Conservation (phyloP, 64 coral and sea anemone genomes). For the Montipora sp. region DNA sequence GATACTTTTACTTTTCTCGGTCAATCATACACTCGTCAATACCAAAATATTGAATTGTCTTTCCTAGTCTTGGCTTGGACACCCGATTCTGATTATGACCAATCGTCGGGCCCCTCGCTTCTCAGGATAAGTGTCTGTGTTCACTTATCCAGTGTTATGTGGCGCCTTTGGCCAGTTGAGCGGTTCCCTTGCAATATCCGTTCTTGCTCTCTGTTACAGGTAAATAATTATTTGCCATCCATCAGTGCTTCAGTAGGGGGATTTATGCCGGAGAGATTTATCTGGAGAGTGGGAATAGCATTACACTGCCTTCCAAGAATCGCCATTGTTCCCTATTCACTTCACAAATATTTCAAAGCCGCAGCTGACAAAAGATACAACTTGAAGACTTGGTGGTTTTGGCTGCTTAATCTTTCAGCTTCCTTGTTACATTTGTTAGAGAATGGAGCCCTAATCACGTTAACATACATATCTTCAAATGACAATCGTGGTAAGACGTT, state of each 20-base stretch:
- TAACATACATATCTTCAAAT: conserved; percentile 93
- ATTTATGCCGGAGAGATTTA: conserved; percentile 82
- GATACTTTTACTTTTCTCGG: too few species aligned
- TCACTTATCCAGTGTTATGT: too few species aligned
- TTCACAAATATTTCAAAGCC: conserved; percentile 29
- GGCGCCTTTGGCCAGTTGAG: too few species aligned
- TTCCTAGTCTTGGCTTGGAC: too few species aligned
- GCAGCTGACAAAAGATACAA: background rate
- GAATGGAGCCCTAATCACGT: conserved; percentile 75
- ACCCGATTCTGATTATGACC: too few species aligned
- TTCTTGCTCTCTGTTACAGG: conserved; percentile 46
- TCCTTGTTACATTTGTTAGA: conserved; percentile 61
- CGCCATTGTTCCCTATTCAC: background rate
- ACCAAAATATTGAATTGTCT: too few species aligned
- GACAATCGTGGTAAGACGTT: conserved; percentile 87
- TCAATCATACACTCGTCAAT: too few species aligned
- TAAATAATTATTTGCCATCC: conserved; percentile 92
- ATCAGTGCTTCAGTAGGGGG: conserved; percentile 93
- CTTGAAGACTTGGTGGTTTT: conserved; percentile 47
- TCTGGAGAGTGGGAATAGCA: conserved; percentile 96
- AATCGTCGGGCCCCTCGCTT: too few species aligned
- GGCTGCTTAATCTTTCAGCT: conserved; percentile 67
- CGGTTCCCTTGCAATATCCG: background rate
- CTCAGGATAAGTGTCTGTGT: too few species aligned
- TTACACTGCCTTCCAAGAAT: conserved; percentile 78